These are phyloP conservation scores for Callaeas wilsoni DNA, from an alignment of 2,113 vertebrate genomes.

Conservation along the genomic window DNA sequence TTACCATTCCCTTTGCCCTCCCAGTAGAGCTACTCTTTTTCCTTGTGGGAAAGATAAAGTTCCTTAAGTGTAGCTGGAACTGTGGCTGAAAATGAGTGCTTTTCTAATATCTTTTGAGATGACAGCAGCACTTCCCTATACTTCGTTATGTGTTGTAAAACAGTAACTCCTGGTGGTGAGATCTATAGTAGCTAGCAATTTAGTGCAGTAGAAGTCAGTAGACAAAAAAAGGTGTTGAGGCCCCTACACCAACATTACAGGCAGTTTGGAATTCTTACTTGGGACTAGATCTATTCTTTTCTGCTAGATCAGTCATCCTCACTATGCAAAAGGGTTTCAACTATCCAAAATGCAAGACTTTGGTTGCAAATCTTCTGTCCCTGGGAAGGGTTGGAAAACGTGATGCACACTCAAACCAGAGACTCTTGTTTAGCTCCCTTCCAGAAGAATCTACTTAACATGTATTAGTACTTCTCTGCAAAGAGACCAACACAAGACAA, in stretches of 20 bases:
- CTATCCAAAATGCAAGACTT: neutral
- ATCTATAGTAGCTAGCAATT: neutral
- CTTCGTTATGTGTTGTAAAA: neutral
- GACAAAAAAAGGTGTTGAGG: neutral
- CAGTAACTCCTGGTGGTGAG: neutral
- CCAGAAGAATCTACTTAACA: neutral
- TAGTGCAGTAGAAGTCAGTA: neutral
- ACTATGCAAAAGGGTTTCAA: neutral
- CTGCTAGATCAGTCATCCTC: neutral
- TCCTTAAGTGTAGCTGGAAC: neutral
- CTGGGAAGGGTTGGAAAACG: neutral
- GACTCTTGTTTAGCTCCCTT: neutral
- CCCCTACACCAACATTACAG: neutral
- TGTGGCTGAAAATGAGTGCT: neutral
- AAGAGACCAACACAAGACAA: neutral
- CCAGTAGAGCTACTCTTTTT: neutral
- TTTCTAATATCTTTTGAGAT: neutral
- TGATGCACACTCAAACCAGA: neutral
- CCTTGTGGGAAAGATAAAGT: neutral
- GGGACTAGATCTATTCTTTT: neutral
- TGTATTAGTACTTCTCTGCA: neutral
- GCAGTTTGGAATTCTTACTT: neutral
- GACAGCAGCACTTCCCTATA: neutral
- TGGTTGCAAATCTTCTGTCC: neutral
- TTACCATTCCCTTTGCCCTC: neutral